A percentile compares a stretch with the other conserved stretches of the same genome.
These are phyloP conservation scores for Platycheirus rosarum DNA, from an alignment of 2,888 invertebrate species.

Conservation along the genomic window DNA sequence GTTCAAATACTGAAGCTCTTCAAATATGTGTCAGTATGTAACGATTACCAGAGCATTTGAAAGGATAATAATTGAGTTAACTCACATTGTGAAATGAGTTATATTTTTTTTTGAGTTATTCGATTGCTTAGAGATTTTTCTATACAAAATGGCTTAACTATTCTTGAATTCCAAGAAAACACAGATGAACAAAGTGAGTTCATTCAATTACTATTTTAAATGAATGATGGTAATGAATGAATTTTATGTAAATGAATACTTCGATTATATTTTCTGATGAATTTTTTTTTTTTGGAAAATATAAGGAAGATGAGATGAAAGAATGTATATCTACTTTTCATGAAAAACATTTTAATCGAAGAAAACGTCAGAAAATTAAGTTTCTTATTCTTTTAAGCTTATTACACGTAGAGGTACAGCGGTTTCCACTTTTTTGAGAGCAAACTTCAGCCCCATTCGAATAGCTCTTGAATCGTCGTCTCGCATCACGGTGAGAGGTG, in stretches of 20 bases:
- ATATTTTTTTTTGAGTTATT: too few species aligned
- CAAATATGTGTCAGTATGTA: too few species aligned
- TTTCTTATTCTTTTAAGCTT: conserved; percentile 34
- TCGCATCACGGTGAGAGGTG: background rate
- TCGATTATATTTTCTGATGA: conserved; percentile 46
- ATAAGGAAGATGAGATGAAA: conserved; percentile 37
- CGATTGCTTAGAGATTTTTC: too few species aligned
- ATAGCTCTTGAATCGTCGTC: conserved; percentile 14
- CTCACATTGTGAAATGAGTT: too few species aligned
- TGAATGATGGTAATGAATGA: background rate
- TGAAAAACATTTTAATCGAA: conserved; percentile 60
- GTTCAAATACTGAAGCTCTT: background rate
- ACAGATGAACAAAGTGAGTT: too few species aligned
- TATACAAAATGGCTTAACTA: too few species aligned
- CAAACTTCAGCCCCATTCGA: background rate
- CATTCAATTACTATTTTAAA: too few species aligned
- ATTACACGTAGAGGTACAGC: conserved; percentile 60
- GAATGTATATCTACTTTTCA: conserved; percentile 52
- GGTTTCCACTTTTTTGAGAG: conserved; percentile 25
- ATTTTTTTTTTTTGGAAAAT: conserved; percentile 34
- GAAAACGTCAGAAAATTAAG: conserved; percentile 67
- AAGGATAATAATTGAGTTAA: too few species aligned
- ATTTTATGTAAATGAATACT: conserved; percentile 7
- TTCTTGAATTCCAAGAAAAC: too few species aligned
- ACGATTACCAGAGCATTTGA: too few species aligned